phyloP scores from a whole-genome alignment of 2,797 vertebrate species.

The Danio choprae region DNA sequence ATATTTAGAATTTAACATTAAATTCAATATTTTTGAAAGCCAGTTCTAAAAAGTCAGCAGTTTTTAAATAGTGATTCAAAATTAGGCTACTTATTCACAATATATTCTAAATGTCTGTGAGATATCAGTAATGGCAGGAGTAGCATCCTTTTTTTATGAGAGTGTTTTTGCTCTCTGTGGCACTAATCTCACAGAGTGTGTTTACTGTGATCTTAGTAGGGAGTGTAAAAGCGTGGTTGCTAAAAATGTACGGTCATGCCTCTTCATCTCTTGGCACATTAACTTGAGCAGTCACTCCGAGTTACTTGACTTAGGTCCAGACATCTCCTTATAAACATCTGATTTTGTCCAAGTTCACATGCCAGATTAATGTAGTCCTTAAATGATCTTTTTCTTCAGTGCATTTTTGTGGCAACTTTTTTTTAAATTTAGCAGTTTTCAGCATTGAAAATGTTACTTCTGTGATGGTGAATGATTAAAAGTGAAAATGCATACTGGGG shows the following conservation, averaged over 20 bases:
- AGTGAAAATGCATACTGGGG: too few relatives aligned
- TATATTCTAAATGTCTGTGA: not conserved
- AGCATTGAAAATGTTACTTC: not conserved
- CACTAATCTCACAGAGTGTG: not conserved
- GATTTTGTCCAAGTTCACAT: not conserved
- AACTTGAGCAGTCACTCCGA: conserved; percentile 5
- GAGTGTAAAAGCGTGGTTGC: not conserved
- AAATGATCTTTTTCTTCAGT: not conserved
- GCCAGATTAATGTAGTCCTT: not conserved
- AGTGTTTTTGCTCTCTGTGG: not conserved
- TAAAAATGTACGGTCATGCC: not conserved
- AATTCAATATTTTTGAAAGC: not conserved
- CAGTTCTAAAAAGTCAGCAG: not conserved
- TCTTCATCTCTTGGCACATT: conserved; percentile 18
- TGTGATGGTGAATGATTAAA: not conserved
- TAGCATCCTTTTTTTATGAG: not conserved
- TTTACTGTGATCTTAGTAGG: not conserved
- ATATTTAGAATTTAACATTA: not conserved
- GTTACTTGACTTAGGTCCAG: not conserved
- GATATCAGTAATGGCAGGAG: not conserved
- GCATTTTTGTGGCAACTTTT: not conserved
- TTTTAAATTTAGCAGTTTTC: not conserved
- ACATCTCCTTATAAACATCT: not conserved
- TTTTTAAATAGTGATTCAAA: not conserved
- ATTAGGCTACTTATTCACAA: not conserved